Evolutionary conservation across 2,113 vertebrate species (phyloP).

Genomic region (Tricholaema leucomelas): DNA sequence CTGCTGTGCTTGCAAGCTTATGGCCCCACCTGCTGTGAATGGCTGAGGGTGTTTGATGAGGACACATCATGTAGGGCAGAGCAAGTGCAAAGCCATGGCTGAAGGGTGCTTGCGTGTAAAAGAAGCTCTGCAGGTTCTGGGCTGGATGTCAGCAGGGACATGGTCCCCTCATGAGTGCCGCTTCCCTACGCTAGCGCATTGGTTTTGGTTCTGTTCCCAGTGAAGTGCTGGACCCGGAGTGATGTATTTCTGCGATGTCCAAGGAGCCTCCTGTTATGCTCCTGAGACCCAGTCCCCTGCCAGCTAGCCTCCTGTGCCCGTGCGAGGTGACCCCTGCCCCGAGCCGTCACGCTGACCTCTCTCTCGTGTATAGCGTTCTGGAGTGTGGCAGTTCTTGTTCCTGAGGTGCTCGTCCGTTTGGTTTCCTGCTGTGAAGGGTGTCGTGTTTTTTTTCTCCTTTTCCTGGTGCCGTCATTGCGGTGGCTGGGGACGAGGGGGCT

Average conservation of each 20-base stretch:
- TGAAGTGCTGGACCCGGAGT: not conserved
- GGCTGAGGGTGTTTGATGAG: rapidly evolving
- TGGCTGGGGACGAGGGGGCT: not conserved
- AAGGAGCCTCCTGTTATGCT: not conserved
- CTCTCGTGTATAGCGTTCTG: slow-evolving; percentile 49
- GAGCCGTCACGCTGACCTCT: not conserved
- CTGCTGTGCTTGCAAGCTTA: not conserved
- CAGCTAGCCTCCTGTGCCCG: not conserved
- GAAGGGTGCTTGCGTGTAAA: rapidly evolving
- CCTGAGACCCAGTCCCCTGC: not conserved
- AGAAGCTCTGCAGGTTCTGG: rapidly evolving
- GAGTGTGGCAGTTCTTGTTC: slow-evolving; percentile 57
- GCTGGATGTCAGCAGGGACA: rapidly evolving
- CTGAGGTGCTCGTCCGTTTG: slow-evolving; percentile 55
- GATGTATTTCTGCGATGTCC: not conserved
- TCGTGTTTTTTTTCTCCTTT: slow-evolving; percentile 37
- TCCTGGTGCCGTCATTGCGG: slow-evolving; percentile 15
- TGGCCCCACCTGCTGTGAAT: not conserved
- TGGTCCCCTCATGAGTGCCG: rapidly evolving
- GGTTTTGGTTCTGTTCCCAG: not conserved
- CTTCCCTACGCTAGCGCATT: not conserved
- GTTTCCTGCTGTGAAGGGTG: slow-evolving; percentile 67
- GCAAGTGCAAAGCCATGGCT: rapidly evolving
- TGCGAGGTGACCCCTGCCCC: not conserved
- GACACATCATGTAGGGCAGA: rapidly evolving